Base-by-base conservation (phyloP, 2,888 invertebrate genomes). In the Eupithecia vulgata region DNA sequence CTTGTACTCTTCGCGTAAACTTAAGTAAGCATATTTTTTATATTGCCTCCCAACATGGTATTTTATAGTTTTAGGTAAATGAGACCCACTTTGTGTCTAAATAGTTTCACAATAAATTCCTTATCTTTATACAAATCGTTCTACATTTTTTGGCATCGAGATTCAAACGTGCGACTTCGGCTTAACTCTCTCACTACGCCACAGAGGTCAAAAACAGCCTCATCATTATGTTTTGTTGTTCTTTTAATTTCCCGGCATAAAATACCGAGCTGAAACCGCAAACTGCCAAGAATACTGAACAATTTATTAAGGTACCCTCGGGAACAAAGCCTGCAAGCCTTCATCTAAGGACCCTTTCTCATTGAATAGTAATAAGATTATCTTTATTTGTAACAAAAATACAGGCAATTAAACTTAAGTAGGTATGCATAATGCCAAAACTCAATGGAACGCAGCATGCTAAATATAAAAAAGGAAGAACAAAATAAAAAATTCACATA, bases 301-400 rank as follows among this genome's bases (percentile, higher is more conserved):
- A 64, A 52, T 67, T 67, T 75, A 72, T 75, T 72, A 48, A 67
- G 72, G 75, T 57, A 45, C 52, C 42, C 57, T 75, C 70, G 57
- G 71, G 69, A 75, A 17, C 35, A 40, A 64, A 37, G 45, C 67
- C 62, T 37, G 62, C 75, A 68, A 72, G 75, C 67, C 70, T 70
- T 67, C 70, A 70, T 75, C 67, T 70, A 65, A 75, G 65, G 73
- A 67, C 72, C 35, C 17, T 61, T 57, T 52, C 34, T 34, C 34
- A 34, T 34, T 61, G 25, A 25, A 12, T 25, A 25, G 12, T 3
- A 52, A 52, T 3, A 25, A 12, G 52, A 52, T 52, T 12, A 12
- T 52, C 52, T 52, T 10, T 52, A 25, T 21, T 52, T 21, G 3
- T 52, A 4, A 12, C 12, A n/a, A 8, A 48, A n/a, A n/a, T 48